Evolutionary conservation across 2,113 vertebrate species (phyloP).

Genomic region (Oreochromis niloticus): DNA sequence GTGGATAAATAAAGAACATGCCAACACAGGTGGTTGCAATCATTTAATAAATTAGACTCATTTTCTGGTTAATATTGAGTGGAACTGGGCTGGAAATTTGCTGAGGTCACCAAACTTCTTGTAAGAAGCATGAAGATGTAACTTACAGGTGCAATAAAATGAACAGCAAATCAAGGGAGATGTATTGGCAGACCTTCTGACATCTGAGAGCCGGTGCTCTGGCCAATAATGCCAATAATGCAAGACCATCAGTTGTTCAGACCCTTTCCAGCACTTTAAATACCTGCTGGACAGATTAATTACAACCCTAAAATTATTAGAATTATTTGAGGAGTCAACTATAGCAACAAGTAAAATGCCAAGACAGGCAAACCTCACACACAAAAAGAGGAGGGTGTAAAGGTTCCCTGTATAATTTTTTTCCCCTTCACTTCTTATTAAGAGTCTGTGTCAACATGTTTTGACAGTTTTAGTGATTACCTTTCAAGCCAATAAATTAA

Average conservation of each 20-base stretch:
- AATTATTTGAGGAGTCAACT: neutral
- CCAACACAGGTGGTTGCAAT: neutral
- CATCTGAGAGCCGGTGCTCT: neutral
- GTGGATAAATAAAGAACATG: neutral
- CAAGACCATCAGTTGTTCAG: neutral
- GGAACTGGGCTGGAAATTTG: neutral
- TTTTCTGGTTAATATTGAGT: neutral
- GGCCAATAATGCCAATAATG: neutral
- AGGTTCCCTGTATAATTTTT: neutral
- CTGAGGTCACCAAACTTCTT: neutral
- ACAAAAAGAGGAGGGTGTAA: neutral
- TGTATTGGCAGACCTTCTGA: neutral
- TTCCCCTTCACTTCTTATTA: neutral
- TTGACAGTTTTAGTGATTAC: neutral
- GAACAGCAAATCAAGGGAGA: neutral
- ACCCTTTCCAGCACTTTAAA: neutral
- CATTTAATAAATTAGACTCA: neutral
- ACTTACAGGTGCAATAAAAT: neutral
- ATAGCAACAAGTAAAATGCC: neutral
- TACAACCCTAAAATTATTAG: neutral
- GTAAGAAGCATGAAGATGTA: neutral
- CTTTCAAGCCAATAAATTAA: slow-evolving; percentile 10
- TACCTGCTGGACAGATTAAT: neutral
- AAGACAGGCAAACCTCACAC: neutral
- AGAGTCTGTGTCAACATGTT: neutral